phyloP scores from a whole-genome alignment of 2,797 vertebrate species.

The Darevskia mixta region DNA sequence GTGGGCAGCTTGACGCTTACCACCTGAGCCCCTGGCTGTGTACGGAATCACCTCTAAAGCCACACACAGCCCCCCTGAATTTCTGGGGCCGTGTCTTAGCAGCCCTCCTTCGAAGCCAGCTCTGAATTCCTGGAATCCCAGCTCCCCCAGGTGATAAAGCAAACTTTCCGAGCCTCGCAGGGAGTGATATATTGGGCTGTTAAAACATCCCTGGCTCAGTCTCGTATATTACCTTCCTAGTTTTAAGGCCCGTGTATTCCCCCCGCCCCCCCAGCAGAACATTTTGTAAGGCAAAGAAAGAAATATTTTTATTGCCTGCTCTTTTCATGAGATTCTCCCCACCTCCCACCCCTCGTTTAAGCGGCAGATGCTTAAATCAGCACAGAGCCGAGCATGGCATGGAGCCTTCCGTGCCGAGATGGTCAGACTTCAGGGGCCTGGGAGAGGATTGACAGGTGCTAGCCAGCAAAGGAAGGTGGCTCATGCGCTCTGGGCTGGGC shows the following conservation, averaged over 20 bases:
- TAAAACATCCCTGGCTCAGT: not conserved
- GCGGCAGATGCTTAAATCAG: not conserved
- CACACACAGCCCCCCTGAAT: not conserved
- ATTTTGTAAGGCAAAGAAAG: constrained; percentile 21
- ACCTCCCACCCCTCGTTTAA: not conserved
- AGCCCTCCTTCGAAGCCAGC: not conserved
- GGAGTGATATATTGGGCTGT: constrained; percentile 17
- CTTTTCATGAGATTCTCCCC: not conserved
- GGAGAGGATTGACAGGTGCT: not conserved
- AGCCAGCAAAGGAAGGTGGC: not conserved
- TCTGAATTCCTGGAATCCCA: not conserved
- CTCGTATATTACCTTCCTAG: not conserved
- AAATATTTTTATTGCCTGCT: not conserved
- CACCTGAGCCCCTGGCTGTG: too few relatives aligned
- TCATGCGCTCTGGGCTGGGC: not conserved
- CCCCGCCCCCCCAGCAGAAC: not conserved
- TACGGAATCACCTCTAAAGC: not conserved
- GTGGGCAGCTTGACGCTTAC: not conserved
- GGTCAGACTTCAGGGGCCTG: not conserved
- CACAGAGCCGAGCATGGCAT: not conserved
- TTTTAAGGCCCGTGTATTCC: not conserved
- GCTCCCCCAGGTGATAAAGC: constrained; percentile 11
- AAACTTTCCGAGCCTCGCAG: not conserved
- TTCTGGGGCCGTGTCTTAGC: not conserved
- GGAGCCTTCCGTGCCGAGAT: not conserved